A percentile compares a stretch with the other conserved stretches of the same genome.
phyloP scores from a whole-genome alignment of 2,797 vertebrate species.

The Cephalopachus bancanus region DNA sequence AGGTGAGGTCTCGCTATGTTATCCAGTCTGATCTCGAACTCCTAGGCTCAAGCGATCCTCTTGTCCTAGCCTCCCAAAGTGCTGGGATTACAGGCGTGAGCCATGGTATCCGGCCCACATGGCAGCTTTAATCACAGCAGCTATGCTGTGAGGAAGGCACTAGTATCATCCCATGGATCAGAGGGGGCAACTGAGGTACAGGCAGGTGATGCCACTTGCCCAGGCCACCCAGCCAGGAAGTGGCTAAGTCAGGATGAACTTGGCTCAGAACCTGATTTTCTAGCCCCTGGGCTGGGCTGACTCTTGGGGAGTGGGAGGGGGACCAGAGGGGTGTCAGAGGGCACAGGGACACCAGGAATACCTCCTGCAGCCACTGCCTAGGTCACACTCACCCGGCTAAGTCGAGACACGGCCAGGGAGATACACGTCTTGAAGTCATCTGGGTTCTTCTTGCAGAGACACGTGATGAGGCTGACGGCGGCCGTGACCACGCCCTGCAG shows the following conservation, averaged over 20 bases:
- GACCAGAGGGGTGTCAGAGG: background rate
- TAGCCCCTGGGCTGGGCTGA: background rate
- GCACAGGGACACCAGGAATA: background rate
- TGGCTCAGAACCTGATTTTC: background rate
- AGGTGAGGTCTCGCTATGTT: too few relatives aligned
- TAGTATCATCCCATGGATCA: background rate
- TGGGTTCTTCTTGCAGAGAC: slow-evolving; percentile 96
- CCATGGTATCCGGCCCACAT: too few relatives aligned
- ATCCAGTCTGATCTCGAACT: too few relatives aligned
- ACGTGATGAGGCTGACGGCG: slow-evolving; percentile 96
- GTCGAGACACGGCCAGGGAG: slow-evolving; percentile 89
- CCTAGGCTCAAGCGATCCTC: too few relatives aligned
- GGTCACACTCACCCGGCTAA: slow-evolving; percentile 87
- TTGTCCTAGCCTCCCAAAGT: too few relatives aligned
- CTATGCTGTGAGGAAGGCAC: accelerated
- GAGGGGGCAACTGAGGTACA: background rate
- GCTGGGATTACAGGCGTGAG: too few relatives aligned
- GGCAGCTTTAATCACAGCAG: background rate
- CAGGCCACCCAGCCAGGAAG: background rate
- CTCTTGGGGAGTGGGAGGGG: background rate
- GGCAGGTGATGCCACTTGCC: background rate
- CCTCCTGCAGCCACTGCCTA: accelerated
- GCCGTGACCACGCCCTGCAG: slow-evolving; percentile 95
- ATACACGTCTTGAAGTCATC: slow-evolving; percentile 90
- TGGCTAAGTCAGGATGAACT: background rate